These are phyloP conservation scores for Siphonodentalium dalli DNA, from an alignment of 2,888 invertebrate species.

Conservation along the genomic window DNA sequence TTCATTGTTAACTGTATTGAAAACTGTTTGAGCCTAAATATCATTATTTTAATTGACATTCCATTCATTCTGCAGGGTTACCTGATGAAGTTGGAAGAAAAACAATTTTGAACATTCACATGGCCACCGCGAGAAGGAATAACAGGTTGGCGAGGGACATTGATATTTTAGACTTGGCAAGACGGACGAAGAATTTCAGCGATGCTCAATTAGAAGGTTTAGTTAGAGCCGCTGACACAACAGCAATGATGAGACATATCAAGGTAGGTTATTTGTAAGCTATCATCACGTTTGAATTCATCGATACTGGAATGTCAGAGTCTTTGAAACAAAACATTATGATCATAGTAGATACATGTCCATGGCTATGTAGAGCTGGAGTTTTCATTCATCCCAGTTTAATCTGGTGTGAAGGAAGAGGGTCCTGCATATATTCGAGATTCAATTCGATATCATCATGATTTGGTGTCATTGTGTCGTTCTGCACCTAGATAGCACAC, in stretches of 20 bases:
- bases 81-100: constrained; percentile 92
- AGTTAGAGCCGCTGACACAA: constrained; percentile 92
- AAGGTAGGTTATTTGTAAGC: constrained; percentile 74
- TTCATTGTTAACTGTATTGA: too few relatives aligned
- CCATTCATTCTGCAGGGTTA: constrained; percentile 70
- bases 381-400: too few relatives aligned
- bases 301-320: background rate
- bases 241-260: constrained; percentile 93
- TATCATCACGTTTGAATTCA: background rate
- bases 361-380: too few relatives aligned
- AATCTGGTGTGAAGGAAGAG: too few relatives aligned
- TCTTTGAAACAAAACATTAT: background rate
- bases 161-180: constrained; percentile 79
- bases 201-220: constrained; percentile 96
- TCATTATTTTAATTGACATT: background rate
- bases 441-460: too few relatives aligned
- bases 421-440: too few relatives aligned
- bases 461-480: too few relatives aligned
- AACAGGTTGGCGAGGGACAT: constrained; percentile 91
- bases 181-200: constrained; percentile 89
- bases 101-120: constrained; percentile 97
- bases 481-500: too few relatives aligned
- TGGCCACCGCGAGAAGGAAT: constrained; percentile 87
- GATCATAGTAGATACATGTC: background rate
- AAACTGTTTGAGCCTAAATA: too few relatives aligned